These are phyloP conservation scores for Anolis carolinensis DNA, from an alignment of 2,113 vertebrate species.

Conservation along the genomic window DNA sequence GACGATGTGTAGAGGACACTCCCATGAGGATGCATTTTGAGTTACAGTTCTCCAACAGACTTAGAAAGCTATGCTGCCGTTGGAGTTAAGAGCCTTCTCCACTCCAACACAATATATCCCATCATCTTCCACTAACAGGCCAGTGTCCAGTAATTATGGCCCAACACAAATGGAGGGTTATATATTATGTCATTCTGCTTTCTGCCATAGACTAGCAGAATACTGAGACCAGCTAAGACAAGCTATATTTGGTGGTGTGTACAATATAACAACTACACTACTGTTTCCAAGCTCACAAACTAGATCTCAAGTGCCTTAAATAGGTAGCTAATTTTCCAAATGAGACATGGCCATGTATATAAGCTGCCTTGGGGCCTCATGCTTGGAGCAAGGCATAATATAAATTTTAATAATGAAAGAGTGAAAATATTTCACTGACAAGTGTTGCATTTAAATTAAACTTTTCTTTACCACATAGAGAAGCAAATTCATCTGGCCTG, in stretches of 20 bases:
- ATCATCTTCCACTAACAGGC: too few relatives aligned
- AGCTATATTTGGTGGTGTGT: neutral
- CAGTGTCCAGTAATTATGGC: too few relatives aligned
- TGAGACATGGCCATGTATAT: neutral
- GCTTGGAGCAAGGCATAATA: too few relatives aligned
- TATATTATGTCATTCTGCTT: neutral
- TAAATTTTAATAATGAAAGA: too few relatives aligned
- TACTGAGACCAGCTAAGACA: neutral
- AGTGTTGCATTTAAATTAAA: neutral
- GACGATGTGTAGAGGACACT: neutral
- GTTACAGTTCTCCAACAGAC: neutral
- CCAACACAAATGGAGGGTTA: too few relatives aligned
- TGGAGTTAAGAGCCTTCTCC: neutral
- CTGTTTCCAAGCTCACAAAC: neutral
- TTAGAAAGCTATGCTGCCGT: neutral
- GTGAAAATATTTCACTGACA: neutral
- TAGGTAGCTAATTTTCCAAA: neutral
- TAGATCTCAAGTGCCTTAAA: neutral
- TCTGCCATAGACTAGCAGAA: neutral
- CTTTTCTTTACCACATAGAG: constrained; percentile 87
- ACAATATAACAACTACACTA: neutral
- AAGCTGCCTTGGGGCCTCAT: neutral
- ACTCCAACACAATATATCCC: too few relatives aligned
- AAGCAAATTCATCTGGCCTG: constrained; percentile 88
- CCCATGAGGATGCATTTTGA: neutral